Conservation (phyloP, 2,113 vertebrate species). For the Phrynosoma platyrhinos region DNA sequence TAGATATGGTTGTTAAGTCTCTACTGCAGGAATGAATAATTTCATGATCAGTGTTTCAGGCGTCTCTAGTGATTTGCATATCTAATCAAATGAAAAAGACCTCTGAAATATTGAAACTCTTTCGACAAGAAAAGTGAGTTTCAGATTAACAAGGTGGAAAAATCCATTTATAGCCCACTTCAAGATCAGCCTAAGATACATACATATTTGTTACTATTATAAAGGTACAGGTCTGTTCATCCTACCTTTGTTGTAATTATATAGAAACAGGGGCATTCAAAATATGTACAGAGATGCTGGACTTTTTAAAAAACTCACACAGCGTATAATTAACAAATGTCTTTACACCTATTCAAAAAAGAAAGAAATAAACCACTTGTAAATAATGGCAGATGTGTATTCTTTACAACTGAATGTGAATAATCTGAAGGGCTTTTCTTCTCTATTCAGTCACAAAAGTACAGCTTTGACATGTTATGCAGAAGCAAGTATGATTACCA, state of each 20-base stretch:
- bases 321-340: conserved; percentile 79
- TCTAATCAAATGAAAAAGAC: conserved; percentile 70
- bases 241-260: conserved; percentile 78
- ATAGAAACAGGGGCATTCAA: conserved; percentile 71
- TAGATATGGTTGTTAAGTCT: conserved; percentile 62
- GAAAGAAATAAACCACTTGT: conserved; percentile 78
- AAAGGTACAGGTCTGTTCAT: conserved; percentile 67
- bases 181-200: conserved; percentile 63
- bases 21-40: conserved; percentile 64
- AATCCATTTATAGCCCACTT: conserved; percentile 67
- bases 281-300: conserved; percentile 65
- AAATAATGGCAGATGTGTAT: conserved; percentile 76
- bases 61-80: conserved; percentile 70
- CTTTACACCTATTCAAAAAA: conserved; percentile 75
- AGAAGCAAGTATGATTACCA: conserved; percentile 71
- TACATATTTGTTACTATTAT: conserved; percentile 67
- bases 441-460: conserved; percentile 64
- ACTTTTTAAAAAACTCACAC: conserved; percentile 48
- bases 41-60: conserved; percentile 71
- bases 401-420: conserved; percentile 74
- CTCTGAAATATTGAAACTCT: conserved; percentile 68
- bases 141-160: conserved; percentile 70
- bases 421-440: conserved; percentile 72
- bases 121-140: conserved; percentile 70
- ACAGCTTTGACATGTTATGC: conserved; percentile 71